Evolutionary conservation across 1,140 invertebrate genomes (phyloP).

Genomic region (Bombyx mori): DNA sequence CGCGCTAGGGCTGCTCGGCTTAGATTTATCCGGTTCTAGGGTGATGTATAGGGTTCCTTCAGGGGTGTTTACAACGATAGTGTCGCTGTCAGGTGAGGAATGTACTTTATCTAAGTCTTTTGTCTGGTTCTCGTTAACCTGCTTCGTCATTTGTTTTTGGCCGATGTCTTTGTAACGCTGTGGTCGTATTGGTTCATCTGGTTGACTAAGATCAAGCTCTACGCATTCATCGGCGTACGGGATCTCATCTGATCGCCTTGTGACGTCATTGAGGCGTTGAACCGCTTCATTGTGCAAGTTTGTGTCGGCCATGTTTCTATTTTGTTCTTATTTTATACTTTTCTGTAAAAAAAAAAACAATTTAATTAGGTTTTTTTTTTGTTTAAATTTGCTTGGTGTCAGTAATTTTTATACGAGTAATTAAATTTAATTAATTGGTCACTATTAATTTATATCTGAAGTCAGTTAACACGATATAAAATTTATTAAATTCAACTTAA

Average conservation of each 20-base stretch:
- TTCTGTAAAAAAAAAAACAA: background rate
- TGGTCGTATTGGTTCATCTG: constrained; percentile 33
- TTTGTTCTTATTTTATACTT: constrained; percentile 39
- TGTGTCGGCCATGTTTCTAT: constrained; percentile 29
- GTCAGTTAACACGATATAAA: too few relatives aligned
- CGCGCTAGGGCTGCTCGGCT: constrained; percentile 40
- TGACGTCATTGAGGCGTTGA: constrained; percentile 41
- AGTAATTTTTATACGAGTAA: background rate
- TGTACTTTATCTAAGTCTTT: constrained; percentile 43
- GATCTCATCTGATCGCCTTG: constrained; percentile 19
- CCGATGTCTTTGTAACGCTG: constrained; percentile 28
- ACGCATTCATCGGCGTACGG: constrained; percentile 46
- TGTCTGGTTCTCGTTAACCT: constrained; percentile 34
- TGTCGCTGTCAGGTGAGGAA: constrained; percentile 47
- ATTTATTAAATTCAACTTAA: too few relatives aligned
- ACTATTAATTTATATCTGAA: too few relatives aligned
- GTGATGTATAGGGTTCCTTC: constrained; percentile 62
- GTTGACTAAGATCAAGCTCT: constrained; percentile 34
- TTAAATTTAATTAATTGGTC: background rate
- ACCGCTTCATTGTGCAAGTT: constrained; percentile 23
- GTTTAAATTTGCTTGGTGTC: background rate
- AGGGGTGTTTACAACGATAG: constrained; percentile 60
- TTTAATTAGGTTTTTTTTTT: background rate
- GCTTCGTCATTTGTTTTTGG: constrained; percentile 16
- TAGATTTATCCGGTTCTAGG: constrained; percentile 48